Evolutionary conservation across 1,140 invertebrate genomes (phyloP).

Genomic region (Radopholus similis): DNA sequence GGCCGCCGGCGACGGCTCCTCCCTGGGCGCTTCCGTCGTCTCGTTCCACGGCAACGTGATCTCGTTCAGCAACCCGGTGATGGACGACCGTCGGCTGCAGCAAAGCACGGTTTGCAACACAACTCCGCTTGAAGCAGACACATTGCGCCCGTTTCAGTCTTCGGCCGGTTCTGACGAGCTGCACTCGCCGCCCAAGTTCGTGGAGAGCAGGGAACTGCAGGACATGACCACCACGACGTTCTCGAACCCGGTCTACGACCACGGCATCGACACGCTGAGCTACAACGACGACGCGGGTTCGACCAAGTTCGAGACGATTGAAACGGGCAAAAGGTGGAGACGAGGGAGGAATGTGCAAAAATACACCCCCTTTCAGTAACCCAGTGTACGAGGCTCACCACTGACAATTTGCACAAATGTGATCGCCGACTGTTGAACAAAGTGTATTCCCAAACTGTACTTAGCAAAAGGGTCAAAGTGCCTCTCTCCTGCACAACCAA

Average conservation of each 20-base stretch:
- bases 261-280: not conserved
- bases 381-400: slow-evolving; percentile 9
- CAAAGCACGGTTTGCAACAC: slow-evolving; percentile 24
- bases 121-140: not conserved
- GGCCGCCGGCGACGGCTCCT: slow-evolving; percentile 28
- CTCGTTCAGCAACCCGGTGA: slow-evolving; percentile 58
- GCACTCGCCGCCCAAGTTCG: slow-evolving; percentile 15
- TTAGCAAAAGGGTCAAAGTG: too few relatives aligned
- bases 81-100: slow-evolving; percentile 33
- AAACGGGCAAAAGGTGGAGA: slow-evolving; percentile 11
- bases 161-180: slow-evolving; percentile 20
- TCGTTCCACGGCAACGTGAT: slow-evolving; percentile 59
- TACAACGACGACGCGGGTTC: not conserved
- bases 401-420: too few relatives aligned
- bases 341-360: not conserved
- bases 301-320: slow-evolving; percentile 1
- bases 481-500: too few relatives aligned
- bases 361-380: slow-evolving; percentile 1
- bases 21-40: slow-evolving; percentile 29
- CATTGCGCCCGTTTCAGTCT: slow-evolving; percentile 17
- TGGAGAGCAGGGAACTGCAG: not conserved
- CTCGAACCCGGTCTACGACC: slow-evolving; percentile 58
- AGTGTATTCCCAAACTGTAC: too few relatives aligned
- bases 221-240: slow-evolving; percentile 50
- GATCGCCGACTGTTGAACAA: too few relatives aligned